These are phyloP conservation scores for Anorthoa munda DNA, from an alignment of 2,888 invertebrate genomes.

Conservation along the genomic window DNA sequence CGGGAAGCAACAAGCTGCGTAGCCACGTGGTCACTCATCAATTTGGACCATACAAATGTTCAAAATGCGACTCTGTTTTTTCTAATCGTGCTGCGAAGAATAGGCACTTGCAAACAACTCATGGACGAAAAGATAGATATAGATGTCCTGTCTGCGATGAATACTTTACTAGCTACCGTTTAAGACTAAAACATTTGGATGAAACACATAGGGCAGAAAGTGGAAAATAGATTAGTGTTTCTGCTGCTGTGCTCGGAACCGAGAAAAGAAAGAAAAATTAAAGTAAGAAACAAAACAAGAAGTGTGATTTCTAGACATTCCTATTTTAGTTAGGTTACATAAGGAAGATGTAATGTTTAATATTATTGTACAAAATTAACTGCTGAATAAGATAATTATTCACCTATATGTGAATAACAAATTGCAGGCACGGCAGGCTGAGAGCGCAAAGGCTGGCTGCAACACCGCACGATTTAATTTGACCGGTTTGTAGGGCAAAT, in stretches of 20 bases:
- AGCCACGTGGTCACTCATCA: slow-evolving; percentile 83
- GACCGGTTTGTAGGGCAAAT: too few species aligned
- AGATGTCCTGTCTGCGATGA: slow-evolving; percentile 79
- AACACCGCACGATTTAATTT: too few species aligned
- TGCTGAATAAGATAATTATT: too few species aligned
- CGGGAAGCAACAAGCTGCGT: slow-evolving; percentile 81
- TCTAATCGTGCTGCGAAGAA: slow-evolving; percentile 73
- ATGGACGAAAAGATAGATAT: slow-evolving; percentile 78
- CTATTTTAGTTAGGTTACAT: background rate
- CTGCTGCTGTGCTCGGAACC: slow-evolving; percentile 77
- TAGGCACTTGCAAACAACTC: slow-evolving; percentile 72
- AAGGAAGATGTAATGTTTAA: too few species aligned
- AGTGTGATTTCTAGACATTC: slow-evolving; percentile 1
- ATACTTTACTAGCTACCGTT: slow-evolving; percentile 77
- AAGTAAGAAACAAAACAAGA: background rate
- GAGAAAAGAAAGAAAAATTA: slow-evolving; percentile 66
- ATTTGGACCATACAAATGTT: slow-evolving; percentile 80
- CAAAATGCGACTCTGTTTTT: slow-evolving; percentile 83
- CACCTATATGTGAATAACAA: slow-evolving; percentile 81
- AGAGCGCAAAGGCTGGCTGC: too few species aligned
- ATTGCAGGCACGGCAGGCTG: slow-evolving; percentile 67
- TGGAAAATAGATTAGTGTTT: slow-evolving; percentile 76
- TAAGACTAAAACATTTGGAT: slow-evolving; percentile 76
- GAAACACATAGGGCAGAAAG: slow-evolving; percentile 75
- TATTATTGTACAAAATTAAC: too few species aligned